phyloP scores from a whole-genome alignment of 2,888 invertebrate genomes.

The Rhingia campestris region DNA sequence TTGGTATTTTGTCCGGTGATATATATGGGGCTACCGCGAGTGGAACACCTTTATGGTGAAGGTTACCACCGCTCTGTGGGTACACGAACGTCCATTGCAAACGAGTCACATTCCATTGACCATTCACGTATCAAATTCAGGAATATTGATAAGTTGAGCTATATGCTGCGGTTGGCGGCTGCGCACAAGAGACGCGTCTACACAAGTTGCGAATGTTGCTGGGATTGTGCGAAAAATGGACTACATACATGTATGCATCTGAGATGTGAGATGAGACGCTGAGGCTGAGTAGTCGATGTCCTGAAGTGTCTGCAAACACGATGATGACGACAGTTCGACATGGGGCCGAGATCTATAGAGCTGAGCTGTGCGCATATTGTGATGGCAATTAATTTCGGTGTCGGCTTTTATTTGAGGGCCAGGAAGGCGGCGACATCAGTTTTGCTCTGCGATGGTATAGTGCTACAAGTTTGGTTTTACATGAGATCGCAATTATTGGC shows the following conservation, averaged over 20 bases:
- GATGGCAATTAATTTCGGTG: constrained; percentile 71
- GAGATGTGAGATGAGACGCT: background rate
- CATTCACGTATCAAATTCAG: constrained; percentile 74
- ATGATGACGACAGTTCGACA: constrained; percentile 68
- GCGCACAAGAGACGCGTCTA: constrained; percentile 30
- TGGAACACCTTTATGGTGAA: constrained; percentile 71
- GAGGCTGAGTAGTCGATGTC: constrained; percentile 34
- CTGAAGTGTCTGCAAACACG: constrained; percentile 70
- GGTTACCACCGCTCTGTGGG: constrained; percentile 47
- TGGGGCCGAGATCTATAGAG: constrained; percentile 53
- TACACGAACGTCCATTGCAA: constrained; percentile 51
- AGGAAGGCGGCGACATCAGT: constrained; percentile 56
- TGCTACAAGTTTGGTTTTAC: constrained; percentile 61
- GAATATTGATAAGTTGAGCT: constrained; percentile 70
- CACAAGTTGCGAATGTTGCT: constrained; percentile 17
- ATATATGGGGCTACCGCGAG: constrained; percentile 71
- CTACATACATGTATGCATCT: constrained; percentile 51
- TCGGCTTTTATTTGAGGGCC: constrained; percentile 65
- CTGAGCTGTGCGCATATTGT: constrained; percentile 65
- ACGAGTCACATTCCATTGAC: constrained; percentile 75
- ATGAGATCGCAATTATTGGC: constrained; percentile 66
- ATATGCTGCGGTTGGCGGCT: constrained; percentile 10
- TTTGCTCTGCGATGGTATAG: constrained; percentile 18
- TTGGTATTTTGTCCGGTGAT: constrained; percentile 73
- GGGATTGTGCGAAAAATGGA: constrained; percentile 59